Percentiles rank a stretch among this genome's conserved stretches.
Conservation (phyloP, 2,888 invertebrate genomes). For the Tuberolachnus salignus region DNA sequence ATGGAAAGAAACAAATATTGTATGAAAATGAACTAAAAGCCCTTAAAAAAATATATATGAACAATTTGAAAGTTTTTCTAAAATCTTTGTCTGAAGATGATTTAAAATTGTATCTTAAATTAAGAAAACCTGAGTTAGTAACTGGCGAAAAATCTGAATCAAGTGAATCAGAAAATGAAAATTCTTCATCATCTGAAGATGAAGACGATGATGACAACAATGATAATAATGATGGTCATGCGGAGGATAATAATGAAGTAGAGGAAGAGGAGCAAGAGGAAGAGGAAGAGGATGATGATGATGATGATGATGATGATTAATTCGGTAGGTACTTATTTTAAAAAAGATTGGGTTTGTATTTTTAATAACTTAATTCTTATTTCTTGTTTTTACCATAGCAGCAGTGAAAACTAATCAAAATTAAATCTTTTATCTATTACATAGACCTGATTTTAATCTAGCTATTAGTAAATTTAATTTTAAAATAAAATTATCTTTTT, state of each 20-base stretch:
- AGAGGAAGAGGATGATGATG: slow-evolving; percentile 2
- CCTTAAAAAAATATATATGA: slow-evolving; percentile 51
- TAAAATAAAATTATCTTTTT: too few species aligned
- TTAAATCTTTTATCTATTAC: too few species aligned
- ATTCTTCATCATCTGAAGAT: slow-evolving; percentile 26
- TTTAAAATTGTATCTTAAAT: slow-evolving; percentile 36
- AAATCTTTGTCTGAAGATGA: slow-evolving; percentile 42
- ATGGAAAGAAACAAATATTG: slow-evolving; percentile 1
- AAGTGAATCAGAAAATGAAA: slow-evolving; percentile 2
- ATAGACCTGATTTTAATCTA: too few species aligned
- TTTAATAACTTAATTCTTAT: too few species aligned
- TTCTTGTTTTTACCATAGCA: too few species aligned
- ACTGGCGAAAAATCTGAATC: neutral
- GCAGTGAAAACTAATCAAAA: too few species aligned
- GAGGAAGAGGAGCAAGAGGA: too few species aligned
- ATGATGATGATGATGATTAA: slow-evolving; percentile 14
- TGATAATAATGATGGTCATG: neutral
- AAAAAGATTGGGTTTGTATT: too few species aligned
- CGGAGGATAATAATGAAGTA: too few species aligned
- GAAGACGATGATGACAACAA: neutral
- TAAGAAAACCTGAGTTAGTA: slow-evolving; percentile 45
- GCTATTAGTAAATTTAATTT: too few species aligned
- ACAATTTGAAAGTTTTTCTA: slow-evolving; percentile 49
- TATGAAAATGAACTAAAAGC: slow-evolving; percentile 49
- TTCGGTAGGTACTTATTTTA: neutral